Evolutionary conservation across 2,113 vertebrate genomes (phyloP).

Genomic region (Solea senegalensis): DNA sequence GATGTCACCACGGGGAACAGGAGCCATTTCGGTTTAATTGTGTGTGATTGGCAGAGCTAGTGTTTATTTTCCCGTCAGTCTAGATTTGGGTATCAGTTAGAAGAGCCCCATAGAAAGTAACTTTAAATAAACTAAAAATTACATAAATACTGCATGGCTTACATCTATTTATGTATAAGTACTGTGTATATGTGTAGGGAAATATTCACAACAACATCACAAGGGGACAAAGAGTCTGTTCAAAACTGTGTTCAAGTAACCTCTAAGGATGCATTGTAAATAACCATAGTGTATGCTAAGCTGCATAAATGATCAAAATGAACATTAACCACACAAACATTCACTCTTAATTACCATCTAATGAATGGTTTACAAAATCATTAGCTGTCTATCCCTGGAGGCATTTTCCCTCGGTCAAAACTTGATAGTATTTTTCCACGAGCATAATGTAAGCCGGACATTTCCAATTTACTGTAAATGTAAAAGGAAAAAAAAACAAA

Average conservation of each 20-base stretch:
- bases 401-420: background rate
- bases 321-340: background rate
- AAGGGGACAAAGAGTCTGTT: too few species aligned
- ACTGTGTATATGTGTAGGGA: too few species aligned
- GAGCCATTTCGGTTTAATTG: constrained; percentile 46
- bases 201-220: too few species aligned
- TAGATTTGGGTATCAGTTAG: constrained; percentile 20
- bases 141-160: too few species aligned
- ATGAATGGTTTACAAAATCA: background rate
- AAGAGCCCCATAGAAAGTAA: constrained; percentile 24
- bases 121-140: background rate
- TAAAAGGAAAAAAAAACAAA: too few species aligned
- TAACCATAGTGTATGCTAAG: too few species aligned
- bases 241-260: too few species aligned
- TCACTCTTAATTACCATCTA: background rate
- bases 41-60: constrained; percentile 38
- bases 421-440: background rate
- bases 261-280: too few species aligned
- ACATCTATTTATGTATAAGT: too few species aligned
- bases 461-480: too few species aligned
- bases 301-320: background rate
- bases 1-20: constrained; percentile 9
- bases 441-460: too few species aligned
- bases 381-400: background rate
- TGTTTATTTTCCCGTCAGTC: constrained; percentile 39